Base-by-base conservation (phyloP, 2,888 invertebrate genomes). In the Digitonthophagus gazella region DNA sequence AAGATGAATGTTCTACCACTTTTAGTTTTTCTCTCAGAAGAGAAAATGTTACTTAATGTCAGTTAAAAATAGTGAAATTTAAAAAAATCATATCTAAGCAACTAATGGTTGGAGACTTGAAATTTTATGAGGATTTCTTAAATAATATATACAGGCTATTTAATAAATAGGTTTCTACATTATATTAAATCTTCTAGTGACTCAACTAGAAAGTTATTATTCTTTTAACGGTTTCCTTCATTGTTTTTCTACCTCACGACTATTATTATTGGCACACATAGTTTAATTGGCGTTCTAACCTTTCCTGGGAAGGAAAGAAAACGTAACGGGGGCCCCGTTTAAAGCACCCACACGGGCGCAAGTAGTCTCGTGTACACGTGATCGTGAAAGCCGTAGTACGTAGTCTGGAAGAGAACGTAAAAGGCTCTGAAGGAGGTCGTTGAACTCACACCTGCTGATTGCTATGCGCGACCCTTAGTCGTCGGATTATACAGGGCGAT, bases 361-460 rank as follows among this genome's bases (percentile, higher is more conserved):
- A 44, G 11, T n/a, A 44, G 28, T 44, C 28, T 44, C 28, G 28
- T 8, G 28, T 8, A 44, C 28, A 44, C 28, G 28, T 44, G 28
- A 44, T 8, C 28, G 28, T 44, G 28, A 44, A 44, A 44, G 28
- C 28, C n/a, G n/a, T n/a, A n/a, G n/a, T 44, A 44, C 28, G 28
- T 44, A 44, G 28, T 44, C 28, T 44, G 8, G 28, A 44, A 44
- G 28, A 44, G 28, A 44, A 44, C 28, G 28, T 44, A 44, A 44
- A 44, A 44, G 28, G 28, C 11, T 44, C 28, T 44, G 11, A 44
- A 44, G 20, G 61, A 69, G 76, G 72, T 76, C 76, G 70, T 73
- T 72, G 76, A 74, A 75, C 76, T 67, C 73, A 73, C 76, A 76
- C 76, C 76, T 76, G 76, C 76, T 75, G 76, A 76, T 76, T 75